Base-by-base conservation (phyloP, 2,113 vertebrate genomes). In the Chelonoidis abingdonii region DNA sequence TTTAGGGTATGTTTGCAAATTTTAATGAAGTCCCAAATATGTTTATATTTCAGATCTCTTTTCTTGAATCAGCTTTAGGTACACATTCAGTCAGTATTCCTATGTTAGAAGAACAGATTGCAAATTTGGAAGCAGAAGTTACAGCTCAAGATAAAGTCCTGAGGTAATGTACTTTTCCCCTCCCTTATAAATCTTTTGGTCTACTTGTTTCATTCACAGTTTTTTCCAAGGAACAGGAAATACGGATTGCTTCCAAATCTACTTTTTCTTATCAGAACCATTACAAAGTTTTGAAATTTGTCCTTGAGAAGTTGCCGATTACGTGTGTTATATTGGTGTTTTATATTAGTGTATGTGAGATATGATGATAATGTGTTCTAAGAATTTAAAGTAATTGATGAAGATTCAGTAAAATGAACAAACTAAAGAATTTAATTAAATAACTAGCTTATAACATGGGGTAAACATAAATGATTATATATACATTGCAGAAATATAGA, bases 91-190 rank as follows among this genome's bases (percentile, higher is more conserved):
- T 97, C 92, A 99, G 76, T 90, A 95, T 99, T 86, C 97, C 98
- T 0, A 91, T 98, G 91, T 93, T 99, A 98, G 99, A 98, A 92
- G 98, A 99, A 91, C 98, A 98, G 69, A 98, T 99, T 90, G 94
- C 96, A 94, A 98, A 98, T 88, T 98, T 99, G 95, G 98, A 99
- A 98, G 98, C 98, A 76, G 98, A 99, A 96, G 97, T 99, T 98
- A 98, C 98, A 96, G 97, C 98, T 97, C 98, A 98, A 97, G 98
- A 98, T 95, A 98, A 98, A 98, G 98, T 99, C 94, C 97, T 99
- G 59, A 99, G 98, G 99, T 99, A 98, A 29, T 29, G 3, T 27
- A 62, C 29, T 96, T 83, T 79, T 91, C 83, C 24, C 72, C 56
- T 86, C 75, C 56, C 7, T 41, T 56, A 0, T 31, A 21, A 89